These are phyloP conservation scores for Conger conger DNA, from an alignment of 2,113 vertebrate species.

Conservation along the genomic window DNA sequence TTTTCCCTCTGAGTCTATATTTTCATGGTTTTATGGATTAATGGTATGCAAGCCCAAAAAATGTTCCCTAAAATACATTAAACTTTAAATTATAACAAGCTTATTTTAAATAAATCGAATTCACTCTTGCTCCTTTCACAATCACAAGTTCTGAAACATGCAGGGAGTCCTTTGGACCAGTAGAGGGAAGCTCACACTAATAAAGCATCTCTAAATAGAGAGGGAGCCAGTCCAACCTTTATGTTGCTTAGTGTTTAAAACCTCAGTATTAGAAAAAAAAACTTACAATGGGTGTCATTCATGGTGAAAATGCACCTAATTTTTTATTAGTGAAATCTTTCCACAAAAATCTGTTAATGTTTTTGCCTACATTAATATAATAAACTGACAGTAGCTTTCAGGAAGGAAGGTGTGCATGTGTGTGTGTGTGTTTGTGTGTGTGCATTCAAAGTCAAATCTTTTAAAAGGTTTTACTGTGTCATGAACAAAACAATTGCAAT, in stretches of 20 bases:
- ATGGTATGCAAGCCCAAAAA: too few species aligned
- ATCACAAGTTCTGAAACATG: background rate
- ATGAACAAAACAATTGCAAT: background rate
- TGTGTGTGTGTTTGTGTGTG: background rate
- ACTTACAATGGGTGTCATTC: background rate
- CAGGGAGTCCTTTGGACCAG: background rate
- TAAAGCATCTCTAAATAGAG: slow-evolving; percentile 8
- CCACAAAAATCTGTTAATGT: background rate
- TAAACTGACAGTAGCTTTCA: background rate
- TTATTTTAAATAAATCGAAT: background rate
- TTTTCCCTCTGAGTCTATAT: too few species aligned
- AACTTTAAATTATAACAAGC: background rate
- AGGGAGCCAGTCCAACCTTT: background rate
- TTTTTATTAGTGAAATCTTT: background rate
- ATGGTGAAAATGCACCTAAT: background rate
- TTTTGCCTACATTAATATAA: background rate
- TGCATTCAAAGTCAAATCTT: background rate
- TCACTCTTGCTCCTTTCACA: background rate
- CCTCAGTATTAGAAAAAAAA: too few species aligned
- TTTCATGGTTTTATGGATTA: too few species aligned
- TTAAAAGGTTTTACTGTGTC: background rate
- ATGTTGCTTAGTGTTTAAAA: too few species aligned
- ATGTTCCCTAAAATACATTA: too few species aligned
- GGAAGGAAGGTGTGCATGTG: background rate
- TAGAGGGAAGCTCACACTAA: slow-evolving; percentile 7